phyloP scores from a whole-genome alignment of 2,797 vertebrate genomes.

The Vultur gryphus region DNA sequence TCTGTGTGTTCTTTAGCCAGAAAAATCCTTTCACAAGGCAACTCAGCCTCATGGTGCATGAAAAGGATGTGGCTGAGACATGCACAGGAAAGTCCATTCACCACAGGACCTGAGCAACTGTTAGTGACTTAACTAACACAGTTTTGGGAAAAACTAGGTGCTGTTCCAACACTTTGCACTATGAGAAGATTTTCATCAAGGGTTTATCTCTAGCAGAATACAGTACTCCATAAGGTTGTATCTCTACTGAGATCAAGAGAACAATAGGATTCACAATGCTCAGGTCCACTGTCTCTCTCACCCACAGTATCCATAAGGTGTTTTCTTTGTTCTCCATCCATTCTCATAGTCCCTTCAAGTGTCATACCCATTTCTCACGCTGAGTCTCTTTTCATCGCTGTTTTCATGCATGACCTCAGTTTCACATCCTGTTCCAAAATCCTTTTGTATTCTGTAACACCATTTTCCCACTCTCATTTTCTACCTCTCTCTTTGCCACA shows the following conservation, averaged over 20 bases:
- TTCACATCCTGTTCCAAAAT: background rate
- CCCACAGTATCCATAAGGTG: background rate
- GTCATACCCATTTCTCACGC: background rate
- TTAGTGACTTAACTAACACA: background rate
- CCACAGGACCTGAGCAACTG: background rate
- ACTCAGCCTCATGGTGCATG: background rate
- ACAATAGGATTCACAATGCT: background rate
- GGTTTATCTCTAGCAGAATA: background rate
- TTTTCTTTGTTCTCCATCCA: background rate
- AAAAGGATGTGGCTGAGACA: background rate
- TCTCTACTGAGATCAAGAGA: background rate
- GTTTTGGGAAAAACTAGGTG: background rate
- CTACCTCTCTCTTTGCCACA: background rate
- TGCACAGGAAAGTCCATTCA: background rate
- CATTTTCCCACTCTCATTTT: background rate
- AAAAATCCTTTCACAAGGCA: background rate
- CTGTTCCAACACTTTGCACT: background rate
- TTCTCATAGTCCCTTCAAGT: background rate
- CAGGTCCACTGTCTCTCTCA: background rate
- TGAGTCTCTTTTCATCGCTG: background rate
- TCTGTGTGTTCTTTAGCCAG: background rate
- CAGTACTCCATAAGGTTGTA: background rate
- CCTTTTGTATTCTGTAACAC: background rate
- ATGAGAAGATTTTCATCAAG: background rate
- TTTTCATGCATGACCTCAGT: background rate